A percentile compares a stretch with the other conserved stretches of the same genome.
Conservation (phyloP, 23 tunicate genomes). For the Corella eumyota region DNA sequence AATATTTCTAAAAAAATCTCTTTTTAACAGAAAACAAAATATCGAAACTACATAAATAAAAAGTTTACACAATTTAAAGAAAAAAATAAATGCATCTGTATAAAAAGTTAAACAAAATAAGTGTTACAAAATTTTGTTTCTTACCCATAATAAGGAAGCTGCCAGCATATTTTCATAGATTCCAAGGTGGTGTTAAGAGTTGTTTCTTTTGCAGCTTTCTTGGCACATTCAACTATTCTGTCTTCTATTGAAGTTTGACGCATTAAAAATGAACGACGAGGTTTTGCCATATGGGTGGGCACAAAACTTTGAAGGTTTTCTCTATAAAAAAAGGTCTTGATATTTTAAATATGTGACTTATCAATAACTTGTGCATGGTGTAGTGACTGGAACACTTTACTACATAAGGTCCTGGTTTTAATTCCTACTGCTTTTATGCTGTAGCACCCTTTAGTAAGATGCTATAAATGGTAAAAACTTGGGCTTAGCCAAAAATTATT, state of each 20-base stretch:
- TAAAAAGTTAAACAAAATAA: not conserved
- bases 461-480: too few relatives aligned
- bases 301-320: conserved; percentile 52
- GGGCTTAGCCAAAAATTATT: too few relatives aligned
- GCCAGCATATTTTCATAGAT: conserved; percentile 93
- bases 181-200: conserved; percentile 34
- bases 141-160: conserved; percentile 86
- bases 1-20: too few relatives aligned
- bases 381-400: too few relatives aligned
- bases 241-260: conserved; percentile 82
- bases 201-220: conserved; percentile 18
- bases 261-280: conserved; percentile 17
- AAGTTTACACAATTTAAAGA: too few relatives aligned
- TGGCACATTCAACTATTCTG: conserved; percentile 22
- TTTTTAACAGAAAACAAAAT: too few relatives aligned
- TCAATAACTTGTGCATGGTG: too few relatives aligned
- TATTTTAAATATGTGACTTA: too few relatives aligned
- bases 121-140: not conserved
- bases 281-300: conserved; percentile 44
- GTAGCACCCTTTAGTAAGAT: too few relatives aligned
- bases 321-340: conserved; percentile 23
- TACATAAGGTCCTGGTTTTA: too few relatives aligned
- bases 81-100: not conserved
- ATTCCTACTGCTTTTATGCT: too few relatives aligned
- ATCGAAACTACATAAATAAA: too few relatives aligned